Conservation (phyloP, 2,113 vertebrate species). For the Baryphthengus martii region DNA sequence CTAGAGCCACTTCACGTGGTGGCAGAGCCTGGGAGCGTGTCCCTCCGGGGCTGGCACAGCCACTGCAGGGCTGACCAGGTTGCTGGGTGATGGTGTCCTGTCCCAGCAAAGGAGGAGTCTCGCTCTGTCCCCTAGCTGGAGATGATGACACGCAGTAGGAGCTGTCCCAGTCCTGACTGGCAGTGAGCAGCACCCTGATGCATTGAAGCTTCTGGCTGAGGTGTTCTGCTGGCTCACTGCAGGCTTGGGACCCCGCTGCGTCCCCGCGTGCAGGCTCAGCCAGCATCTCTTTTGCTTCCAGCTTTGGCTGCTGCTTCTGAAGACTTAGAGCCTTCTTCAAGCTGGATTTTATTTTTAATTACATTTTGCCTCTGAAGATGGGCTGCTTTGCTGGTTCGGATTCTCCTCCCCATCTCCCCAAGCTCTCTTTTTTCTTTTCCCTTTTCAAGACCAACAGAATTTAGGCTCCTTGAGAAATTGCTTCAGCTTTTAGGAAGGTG, state of each 20-base stretch:
- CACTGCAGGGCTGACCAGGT: neutral
- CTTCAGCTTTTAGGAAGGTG: conserved; percentile 22
- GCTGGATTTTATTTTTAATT: conserved; percentile 55
- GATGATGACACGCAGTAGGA: accelerated
- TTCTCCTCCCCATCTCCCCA: neutral
- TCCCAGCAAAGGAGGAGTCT: neutral
- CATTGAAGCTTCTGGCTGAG: neutral
- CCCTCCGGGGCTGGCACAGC: neutral
- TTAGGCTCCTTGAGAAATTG: neutral
- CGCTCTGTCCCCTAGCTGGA: accelerated
- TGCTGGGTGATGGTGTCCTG: neutral
- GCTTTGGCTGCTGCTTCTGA: neutral
- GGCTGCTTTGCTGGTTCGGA: neutral
- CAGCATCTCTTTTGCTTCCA: neutral
- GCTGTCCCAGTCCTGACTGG: neutral
- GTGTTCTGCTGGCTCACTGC: neutral
- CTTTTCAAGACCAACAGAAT: neutral
- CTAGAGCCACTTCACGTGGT: neutral
- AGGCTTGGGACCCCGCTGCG: neutral
- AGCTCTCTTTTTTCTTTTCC: neutral
- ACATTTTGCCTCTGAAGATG: conserved; percentile 25
- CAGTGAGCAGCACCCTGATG: neutral
- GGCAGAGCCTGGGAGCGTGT: neutral
- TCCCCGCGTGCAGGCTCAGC: neutral
- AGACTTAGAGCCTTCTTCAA: neutral